These are phyloP conservation scores for Nyleta sp. DNA, from an alignment of 2,888 invertebrate species.

Conservation along the genomic window DNA sequence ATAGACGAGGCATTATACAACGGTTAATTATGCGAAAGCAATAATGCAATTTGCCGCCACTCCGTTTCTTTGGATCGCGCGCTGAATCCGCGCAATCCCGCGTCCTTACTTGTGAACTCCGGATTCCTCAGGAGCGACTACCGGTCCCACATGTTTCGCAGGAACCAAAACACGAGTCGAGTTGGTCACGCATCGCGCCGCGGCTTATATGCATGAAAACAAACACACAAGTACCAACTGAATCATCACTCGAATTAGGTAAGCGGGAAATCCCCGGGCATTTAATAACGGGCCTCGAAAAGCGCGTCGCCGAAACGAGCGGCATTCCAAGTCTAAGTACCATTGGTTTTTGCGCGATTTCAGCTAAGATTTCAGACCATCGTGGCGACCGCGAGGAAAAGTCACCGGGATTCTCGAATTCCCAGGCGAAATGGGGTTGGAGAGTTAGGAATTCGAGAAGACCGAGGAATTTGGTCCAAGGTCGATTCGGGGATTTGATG, in stretches of 20 bases:
- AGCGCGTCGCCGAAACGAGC: conserved; percentile 26
- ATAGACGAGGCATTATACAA: conserved; percentile 12
- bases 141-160: conserved; percentile 54
- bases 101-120: conserved; percentile 49
- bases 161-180: conserved; percentile 47
- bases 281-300: conserved; percentile 38
- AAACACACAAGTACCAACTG: conserved; percentile 43
- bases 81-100: neutral
- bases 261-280: conserved; percentile 40
- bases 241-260: conserved; percentile 55
- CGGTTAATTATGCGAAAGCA: conserved; percentile 1
- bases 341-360: conserved; percentile 41
- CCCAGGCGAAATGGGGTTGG: too few species aligned
- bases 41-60: conserved; percentile 7
- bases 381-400: too few species aligned
- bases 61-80: too few species aligned
- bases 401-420: too few species aligned
- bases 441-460: too few species aligned
- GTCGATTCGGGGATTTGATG: too few species aligned
- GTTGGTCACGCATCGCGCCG: conserved; percentile 44
- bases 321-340: conserved; percentile 52
- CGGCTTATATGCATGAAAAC: conserved; percentile 42
- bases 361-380: conserved; percentile 1
- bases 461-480: too few species aligned
- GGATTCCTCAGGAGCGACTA: conserved; percentile 39